Evolutionary conservation across 2,797 vertebrate genomes (phyloP).

Genomic region (Aldrovandia affinis): DNA sequence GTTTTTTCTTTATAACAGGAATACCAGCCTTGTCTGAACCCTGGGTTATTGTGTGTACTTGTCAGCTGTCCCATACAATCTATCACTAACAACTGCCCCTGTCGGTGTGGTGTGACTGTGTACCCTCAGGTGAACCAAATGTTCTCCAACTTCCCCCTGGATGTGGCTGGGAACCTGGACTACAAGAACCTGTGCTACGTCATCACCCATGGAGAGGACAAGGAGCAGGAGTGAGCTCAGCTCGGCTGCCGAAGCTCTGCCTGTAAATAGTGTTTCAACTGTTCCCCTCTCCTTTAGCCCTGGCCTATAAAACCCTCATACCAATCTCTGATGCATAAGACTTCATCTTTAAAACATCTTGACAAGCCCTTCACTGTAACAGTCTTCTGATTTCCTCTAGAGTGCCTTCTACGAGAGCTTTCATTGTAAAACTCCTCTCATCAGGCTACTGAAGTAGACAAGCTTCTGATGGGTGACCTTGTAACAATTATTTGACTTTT

Average conservation of each 20-base stretch:
- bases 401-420: not conserved
- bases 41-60: not conserved
- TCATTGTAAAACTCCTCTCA: not conserved
- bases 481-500: not conserved
- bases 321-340: not conserved
- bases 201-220: slow-evolving; percentile 85
- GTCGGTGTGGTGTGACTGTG: not conserved
- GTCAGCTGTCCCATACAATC: not conserved
- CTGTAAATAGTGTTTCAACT: slow-evolving; percentile 14
- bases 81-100: not conserved
- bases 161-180: slow-evolving; percentile 81
- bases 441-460: not conserved
- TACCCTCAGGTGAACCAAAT: slow-evolving; percentile 77
- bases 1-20: not conserved
- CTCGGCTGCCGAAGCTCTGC: not conserved
- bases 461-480: not conserved
- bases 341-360: not conserved
- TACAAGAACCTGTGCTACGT: slow-evolving; percentile 82
- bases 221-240: slow-evolving; percentile 72
- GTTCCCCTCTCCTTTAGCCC: not conserved
- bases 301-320: slow-evolving; percentile 31
- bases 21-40: not conserved
- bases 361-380: not conserved
- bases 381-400: not conserved
- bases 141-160: slow-evolving; percentile 79